Evolutionary conservation across 2,888 invertebrate species (phyloP).

Genomic region (Chymomyza fuscimana): DNA sequence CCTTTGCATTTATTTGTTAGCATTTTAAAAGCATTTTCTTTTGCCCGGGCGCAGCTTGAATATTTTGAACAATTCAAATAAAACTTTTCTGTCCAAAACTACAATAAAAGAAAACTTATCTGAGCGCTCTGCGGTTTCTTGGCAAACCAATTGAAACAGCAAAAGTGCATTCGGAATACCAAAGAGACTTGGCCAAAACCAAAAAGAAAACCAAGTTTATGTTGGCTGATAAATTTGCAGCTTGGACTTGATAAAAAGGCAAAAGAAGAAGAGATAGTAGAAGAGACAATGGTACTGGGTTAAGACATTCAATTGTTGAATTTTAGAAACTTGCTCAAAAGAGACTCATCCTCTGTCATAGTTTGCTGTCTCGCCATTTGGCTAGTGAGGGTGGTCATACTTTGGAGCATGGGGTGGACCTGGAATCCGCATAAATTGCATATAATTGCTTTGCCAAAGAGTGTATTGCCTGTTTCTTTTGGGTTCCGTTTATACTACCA

Average conservation of each 20-base stretch:
- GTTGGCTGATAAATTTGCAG: slow-evolving; percentile 68
- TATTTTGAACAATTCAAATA: slow-evolving; percentile 46
- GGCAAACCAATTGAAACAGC: slow-evolving; percentile 26
- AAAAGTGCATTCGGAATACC: slow-evolving; percentile 32
- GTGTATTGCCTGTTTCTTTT: slow-evolving; percentile 30
- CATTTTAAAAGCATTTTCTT: slow-evolving; percentile 68
- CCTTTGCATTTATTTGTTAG: slow-evolving; percentile 38
- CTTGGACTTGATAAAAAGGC: slow-evolving; percentile 69
- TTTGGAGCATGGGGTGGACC: not conserved
- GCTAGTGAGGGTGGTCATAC: slow-evolving; percentile 7
- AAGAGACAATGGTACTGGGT: slow-evolving; percentile 29
- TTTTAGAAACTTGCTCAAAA: slow-evolving; percentile 50
- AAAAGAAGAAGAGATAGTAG: slow-evolving; percentile 7
- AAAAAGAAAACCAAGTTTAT: slow-evolving; percentile 58
- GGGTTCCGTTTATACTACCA: slow-evolving; percentile 2
- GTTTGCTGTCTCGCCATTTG: slow-evolving; percentile 39
- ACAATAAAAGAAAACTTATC: slow-evolving; percentile 74
- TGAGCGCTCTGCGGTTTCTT: slow-evolving; percentile 45
- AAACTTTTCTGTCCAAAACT: slow-evolving; percentile 58
- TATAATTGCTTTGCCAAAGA: slow-evolving; percentile 69
- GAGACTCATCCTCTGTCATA: slow-evolving; percentile 24
- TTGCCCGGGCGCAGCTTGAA: not conserved
- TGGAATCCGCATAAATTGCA: slow-evolving; percentile 73
- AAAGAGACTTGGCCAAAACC: slow-evolving; percentile 2
- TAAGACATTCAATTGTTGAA: slow-evolving; percentile 68